Evolutionary conservation across 2,888 invertebrate species (phyloP).

Genomic region (Sarcophaga subvicina): DNA sequence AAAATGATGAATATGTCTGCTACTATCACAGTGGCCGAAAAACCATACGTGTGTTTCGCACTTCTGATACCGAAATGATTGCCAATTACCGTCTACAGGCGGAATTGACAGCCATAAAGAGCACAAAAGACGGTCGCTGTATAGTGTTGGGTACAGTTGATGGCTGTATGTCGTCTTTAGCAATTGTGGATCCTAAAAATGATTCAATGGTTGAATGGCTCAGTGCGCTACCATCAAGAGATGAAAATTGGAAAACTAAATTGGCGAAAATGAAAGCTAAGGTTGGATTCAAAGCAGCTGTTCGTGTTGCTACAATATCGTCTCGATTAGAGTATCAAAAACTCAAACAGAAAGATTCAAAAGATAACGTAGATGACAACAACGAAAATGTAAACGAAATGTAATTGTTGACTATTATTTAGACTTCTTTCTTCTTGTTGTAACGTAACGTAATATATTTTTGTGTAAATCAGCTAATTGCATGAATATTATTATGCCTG

Average conservation of each 20-base stretch:
- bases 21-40: slow-evolving; percentile 98
- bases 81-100: slow-evolving; percentile 96
- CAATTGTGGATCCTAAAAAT: slow-evolving; percentile 88
- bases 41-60: slow-evolving; percentile 96
- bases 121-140: slow-evolving; percentile 88
- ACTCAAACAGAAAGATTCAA: slow-evolving; percentile 71
- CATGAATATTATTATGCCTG: no score
- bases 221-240: slow-evolving; percentile 87
- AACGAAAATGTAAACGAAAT: slow-evolving; percentile 30
- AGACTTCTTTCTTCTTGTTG: neutral
- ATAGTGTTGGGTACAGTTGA: slow-evolving; percentile 95
- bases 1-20: slow-evolving; percentile 96
- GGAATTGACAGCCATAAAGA: slow-evolving; percentile 93
- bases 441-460: neutral
- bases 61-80: slow-evolving; percentile 93
- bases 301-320: slow-evolving; percentile 84
- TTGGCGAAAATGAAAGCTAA: slow-evolving; percentile 85
- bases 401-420: neutral
- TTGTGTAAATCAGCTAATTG: neutral
- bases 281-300: slow-evolving; percentile 87
- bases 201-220: slow-evolving; percentile 86
- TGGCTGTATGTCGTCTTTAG: slow-evolving; percentile 95
- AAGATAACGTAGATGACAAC: slow-evolving; percentile 69
- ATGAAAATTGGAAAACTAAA: slow-evolving; percentile 87
- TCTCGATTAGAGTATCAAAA: slow-evolving; percentile 76